These are phyloP conservation scores for Plumapathes pennacea DNA, from an alignment of 92 coral and sea anemone species.

Conservation along the genomic window DNA sequence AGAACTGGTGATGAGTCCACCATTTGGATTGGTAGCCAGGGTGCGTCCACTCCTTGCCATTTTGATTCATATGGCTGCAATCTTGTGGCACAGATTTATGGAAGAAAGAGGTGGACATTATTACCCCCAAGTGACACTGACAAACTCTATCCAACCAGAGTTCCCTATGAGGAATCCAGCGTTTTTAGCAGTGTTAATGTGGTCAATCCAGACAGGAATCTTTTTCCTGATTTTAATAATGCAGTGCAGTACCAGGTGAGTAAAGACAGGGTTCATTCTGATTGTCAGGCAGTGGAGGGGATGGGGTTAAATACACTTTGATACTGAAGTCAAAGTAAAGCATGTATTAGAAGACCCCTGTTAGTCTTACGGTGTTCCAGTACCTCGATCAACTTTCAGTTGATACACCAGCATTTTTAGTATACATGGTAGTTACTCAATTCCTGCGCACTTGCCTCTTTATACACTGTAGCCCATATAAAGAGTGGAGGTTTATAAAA, in stretches of 20 bases:
- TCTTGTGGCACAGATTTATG: constrained; percentile 93
- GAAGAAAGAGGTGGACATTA: constrained; percentile 84
- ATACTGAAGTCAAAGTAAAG: no score
- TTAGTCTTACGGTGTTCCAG: no score
- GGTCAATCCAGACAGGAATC: constrained; percentile 56
- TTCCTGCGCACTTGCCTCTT: no score
- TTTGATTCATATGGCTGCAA: constrained; percentile 95
- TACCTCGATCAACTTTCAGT: no score
- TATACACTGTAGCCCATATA: no score
- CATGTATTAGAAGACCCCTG: no score
- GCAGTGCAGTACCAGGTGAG: constrained; percentile 77
- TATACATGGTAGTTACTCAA: no score
- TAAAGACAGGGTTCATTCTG: no score
- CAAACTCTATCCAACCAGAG: constrained; percentile 84
- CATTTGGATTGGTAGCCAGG: constrained; percentile 94
- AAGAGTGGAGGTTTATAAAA: no score
- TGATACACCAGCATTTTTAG: no score
- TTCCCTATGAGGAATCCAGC: constrained; percentile 99
- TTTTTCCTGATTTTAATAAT: constrained; percentile 62
- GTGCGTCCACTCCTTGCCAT: constrained; percentile 91
- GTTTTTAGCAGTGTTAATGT: constrained; percentile 85
- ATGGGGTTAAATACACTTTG: no score
- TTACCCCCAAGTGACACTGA: constrained; percentile 74
- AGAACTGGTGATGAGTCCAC: constrained; percentile 91
- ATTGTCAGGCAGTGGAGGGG: no score